Evolutionary conservation across 2,113 vertebrate species (phyloP), one percentile per base, ranked within the genome.

Genomic region (Tapirus terrestris): DNA sequence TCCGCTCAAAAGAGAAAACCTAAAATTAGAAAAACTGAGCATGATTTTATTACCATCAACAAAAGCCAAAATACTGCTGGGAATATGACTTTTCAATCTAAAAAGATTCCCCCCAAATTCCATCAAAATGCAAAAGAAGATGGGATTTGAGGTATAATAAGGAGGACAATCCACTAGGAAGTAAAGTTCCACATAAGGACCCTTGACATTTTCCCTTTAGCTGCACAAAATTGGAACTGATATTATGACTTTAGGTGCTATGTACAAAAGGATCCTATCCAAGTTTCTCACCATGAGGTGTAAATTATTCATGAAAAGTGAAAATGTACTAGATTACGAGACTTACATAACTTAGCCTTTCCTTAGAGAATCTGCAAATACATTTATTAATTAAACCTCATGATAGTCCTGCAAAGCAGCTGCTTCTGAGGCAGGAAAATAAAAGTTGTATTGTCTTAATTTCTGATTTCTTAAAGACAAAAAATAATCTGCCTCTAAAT

Each of bases 221-320:
- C 72, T 45, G 79, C 43, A 95, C 75, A 29, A 36, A 93, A 92
- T 18, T 90, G 90, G 89, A 96, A 43, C 86, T 29, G 95, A 91
- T 91, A 31, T 39, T 36, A 56, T 80, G 90, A 96, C 96, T 93
- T 89, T 60, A 89, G 96, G 96, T 93, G 96, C 63, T 84, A 53
- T 18, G 48, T 43, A 96, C 95, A 92, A 92, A 93, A 91, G 80
- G 39, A 93, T 89, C 72, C 67, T 16, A 45, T 87, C 89, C 86
- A 76, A 82, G 87, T 29, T 82, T 86, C 97, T 97, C 79, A 90
- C 92, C 43, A 8, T 0, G 79, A 97, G 83, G 83, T 97, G 83
- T 96, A 95, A 97, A 96, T 96, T 95, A 97, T 95, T 97, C 89
- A 96, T 84, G 95, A 77, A 96, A 91, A 96, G 94, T 83, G 94